phyloP scores from a whole-genome alignment of 2,797 vertebrate genomes.

The Hirundo rustica region DNA sequence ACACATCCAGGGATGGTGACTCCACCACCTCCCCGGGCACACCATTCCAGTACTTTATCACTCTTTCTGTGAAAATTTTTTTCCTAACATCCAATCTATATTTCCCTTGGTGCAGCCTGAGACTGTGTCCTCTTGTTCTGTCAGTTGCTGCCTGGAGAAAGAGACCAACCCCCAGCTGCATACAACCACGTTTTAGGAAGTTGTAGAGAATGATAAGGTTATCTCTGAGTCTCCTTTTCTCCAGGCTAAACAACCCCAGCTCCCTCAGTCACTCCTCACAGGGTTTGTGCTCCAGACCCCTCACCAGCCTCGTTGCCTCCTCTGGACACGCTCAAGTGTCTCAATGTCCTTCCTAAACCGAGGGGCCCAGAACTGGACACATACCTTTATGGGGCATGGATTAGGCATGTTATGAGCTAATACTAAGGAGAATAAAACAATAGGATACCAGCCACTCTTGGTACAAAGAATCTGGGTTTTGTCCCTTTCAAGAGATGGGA shows the following conservation, averaged over 20 bases:
- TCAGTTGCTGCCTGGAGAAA: background rate
- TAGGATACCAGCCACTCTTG: background rate
- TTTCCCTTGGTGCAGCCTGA: background rate
- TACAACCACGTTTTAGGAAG: background rate
- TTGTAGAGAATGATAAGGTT: background rate
- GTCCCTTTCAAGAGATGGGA: background rate
- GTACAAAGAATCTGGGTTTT: background rate
- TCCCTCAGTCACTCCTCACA: background rate
- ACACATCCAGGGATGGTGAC: background rate
- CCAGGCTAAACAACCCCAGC: background rate
- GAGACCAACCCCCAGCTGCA: background rate
- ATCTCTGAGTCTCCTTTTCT: background rate
- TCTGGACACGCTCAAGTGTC: fast-evolving
- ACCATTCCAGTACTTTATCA: background rate
- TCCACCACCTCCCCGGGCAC: background rate
- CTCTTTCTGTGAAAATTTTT: background rate
- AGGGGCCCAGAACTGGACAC: background rate
- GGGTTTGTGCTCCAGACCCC: no score
- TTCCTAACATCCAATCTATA: background rate
- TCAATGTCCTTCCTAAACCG: background rate
- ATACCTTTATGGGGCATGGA: background rate
- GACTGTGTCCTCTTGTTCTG: background rate
- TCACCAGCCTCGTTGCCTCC: background rate
- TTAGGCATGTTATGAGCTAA: background rate
- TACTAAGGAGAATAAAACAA: background rate